Conservation (phyloP, 2,888 invertebrate genomes). For the Elysia crispata region DNA sequence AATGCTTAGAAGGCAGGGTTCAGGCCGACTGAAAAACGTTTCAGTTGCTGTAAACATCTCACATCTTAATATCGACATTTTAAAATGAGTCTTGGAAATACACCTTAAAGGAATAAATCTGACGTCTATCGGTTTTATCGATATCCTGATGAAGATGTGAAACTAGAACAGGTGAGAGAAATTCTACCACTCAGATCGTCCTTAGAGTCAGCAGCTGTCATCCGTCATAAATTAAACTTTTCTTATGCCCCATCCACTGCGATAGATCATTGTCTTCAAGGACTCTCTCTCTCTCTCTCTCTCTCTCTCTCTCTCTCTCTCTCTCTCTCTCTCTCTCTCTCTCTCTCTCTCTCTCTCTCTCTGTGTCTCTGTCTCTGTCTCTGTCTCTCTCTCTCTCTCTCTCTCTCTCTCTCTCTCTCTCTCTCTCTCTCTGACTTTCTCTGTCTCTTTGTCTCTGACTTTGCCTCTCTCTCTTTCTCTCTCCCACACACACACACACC, state of each 20-base stretch:
- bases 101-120: not conserved
- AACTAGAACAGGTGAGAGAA: no score
- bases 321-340: conserved; percentile 34
- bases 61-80: not conserved
- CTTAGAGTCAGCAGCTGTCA: no score
- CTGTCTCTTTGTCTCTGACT: conserved; percentile 21
- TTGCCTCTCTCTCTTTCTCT: conserved; percentile 11
- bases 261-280: no score
- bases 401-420: conserved; percentile 5
- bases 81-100: no score
- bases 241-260: no score
- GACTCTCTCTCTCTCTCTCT: conserved; percentile 10
- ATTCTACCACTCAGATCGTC: no score
- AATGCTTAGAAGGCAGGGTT: no score
- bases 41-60: not conserved
- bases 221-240: no score
- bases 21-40: no score
- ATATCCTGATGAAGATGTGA: no score
- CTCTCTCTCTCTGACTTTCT: conserved; percentile 18
- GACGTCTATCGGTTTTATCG: no score
- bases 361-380: not conserved
- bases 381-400: conserved; percentile 15
- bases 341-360: conserved; percentile 21
- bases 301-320: conserved; percentile 25
- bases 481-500: conserved; percentile 11